These are phyloP conservation scores for Egretta garzetta DNA, from an alignment of 2,113 vertebrate genomes.

Conservation along the genomic window DNA sequence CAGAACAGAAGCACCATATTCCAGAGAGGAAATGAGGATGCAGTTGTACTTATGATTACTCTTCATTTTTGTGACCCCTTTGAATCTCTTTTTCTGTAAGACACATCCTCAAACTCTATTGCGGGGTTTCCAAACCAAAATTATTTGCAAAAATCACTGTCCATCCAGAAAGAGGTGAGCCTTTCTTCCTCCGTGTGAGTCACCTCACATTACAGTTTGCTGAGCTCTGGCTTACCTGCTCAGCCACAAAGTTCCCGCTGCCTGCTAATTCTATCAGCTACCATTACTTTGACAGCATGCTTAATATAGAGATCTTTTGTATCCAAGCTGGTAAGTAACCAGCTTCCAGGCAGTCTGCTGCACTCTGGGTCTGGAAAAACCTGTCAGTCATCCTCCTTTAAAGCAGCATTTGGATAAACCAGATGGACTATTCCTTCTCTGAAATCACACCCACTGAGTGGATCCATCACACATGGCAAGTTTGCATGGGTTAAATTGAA, in stretches of 20 bases:
- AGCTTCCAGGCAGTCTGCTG: slow-evolving; percentile 1
- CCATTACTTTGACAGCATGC: not conserved
- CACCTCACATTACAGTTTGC: not conserved
- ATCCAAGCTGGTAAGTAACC: not conserved
- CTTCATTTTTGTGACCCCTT: not conserved
- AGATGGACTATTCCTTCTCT: slow-evolving; percentile 44
- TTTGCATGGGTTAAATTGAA: not conserved
- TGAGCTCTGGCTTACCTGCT: not conserved
- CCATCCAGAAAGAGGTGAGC: not conserved
- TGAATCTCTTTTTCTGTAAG: not conserved
- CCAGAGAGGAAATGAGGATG: not conserved
- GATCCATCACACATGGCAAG: not conserved
- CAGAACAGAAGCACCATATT: not conserved
- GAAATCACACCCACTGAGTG: slow-evolving; percentile 20
- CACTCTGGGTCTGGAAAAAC: not conserved
- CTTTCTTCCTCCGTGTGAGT: not conserved
- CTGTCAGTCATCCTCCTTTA: slow-evolving; percentile 7
- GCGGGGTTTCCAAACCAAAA: not conserved
- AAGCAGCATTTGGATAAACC: slow-evolving; percentile 49
- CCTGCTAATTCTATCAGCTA: not conserved
- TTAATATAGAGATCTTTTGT: not conserved
- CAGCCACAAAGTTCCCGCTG: not conserved
- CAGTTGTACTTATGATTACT: not conserved
- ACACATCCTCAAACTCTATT: not conserved
- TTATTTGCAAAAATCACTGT: not conserved